Percentiles rank a stretch among this genome's conserved stretches.
Conservation (phyloP, 2,888 invertebrate genomes). For the Ormyrus thymus region DNA sequence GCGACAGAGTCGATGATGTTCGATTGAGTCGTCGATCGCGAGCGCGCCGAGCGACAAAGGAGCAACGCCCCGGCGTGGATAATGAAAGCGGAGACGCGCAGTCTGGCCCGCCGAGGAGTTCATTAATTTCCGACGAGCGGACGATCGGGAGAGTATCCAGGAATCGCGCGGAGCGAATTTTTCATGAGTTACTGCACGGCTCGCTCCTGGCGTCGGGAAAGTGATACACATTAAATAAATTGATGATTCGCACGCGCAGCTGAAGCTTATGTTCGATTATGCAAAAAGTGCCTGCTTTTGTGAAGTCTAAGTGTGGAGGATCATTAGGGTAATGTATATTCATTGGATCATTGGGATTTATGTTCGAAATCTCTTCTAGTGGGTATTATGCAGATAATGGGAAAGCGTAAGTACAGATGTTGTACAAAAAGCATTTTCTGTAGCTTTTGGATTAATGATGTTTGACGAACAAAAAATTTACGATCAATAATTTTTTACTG, state of each 20-base stretch:
- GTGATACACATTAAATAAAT: constrained; percentile 49
- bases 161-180: constrained; percentile 49
- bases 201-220: constrained; percentile 9
- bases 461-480: too few species aligned
- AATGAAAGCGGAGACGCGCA: constrained; percentile 42
- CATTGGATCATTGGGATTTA: not conserved
- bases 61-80: constrained; percentile 42
- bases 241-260: constrained; percentile 52
- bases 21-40: constrained; percentile 47
- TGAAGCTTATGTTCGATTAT: constrained; percentile 14
- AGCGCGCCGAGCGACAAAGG: constrained; percentile 17
- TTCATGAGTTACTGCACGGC: constrained; percentile 47
- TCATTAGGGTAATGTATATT: constrained; percentile 34
- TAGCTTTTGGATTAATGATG: too few species aligned
- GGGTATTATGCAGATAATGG: too few species aligned
- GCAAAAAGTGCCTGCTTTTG: constrained; percentile 27
- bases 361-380: too few species aligned
- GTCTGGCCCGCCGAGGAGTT: constrained; percentile 6
- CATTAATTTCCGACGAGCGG: constrained; percentile 46
- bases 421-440: not conserved
- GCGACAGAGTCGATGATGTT: not conserved
- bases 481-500: too few species aligned
- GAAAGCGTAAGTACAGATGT: not conserved
- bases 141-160: not conserved
- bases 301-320: not conserved